Percentiles rank a stretch among this genome's conserved stretches.
Evolutionary conservation across 2,888 invertebrate genomes (phyloP).

Genomic region (Diarsia brunnea): DNA sequence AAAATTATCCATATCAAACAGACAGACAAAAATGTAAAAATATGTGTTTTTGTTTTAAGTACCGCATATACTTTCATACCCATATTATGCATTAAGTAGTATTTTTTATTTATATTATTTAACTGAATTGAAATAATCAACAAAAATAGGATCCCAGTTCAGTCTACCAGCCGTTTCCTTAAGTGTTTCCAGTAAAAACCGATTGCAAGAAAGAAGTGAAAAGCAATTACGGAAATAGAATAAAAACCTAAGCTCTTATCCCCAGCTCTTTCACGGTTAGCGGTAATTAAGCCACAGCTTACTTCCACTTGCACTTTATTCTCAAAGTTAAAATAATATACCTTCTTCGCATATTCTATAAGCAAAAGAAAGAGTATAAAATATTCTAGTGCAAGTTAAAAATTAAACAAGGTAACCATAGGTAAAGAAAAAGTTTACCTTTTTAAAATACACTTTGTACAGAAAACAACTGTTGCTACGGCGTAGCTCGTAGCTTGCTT

Average conservation of each 20-base stretch:
- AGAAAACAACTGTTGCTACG: slow-evolving; percentile 43
- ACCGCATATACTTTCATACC: too few relatives aligned
- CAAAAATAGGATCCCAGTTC: neutral
- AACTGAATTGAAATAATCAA: neutral
- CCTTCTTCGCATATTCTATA: slow-evolving; percentile 6
- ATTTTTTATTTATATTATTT: neutral
- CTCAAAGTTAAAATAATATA: slow-evolving; percentile 14
- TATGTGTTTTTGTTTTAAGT: too few relatives aligned
- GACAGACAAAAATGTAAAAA: too few relatives aligned
- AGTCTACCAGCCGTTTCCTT: neutral
- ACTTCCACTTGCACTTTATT: slow-evolving; percentile 18
- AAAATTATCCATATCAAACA: too few relatives aligned
- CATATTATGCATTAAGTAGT: too few relatives aligned
- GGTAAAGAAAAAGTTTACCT: slow-evolving; percentile 22
- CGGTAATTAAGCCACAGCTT: slow-evolving; percentile 25
- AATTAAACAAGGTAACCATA: neutral
- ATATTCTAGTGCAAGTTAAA: slow-evolving; percentile 19
- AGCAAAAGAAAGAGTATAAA: slow-evolving; percentile 8
- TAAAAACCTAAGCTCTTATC: slow-evolving; percentile 1
- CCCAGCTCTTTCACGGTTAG: neutral
- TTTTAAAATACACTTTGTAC: slow-evolving; percentile 28
- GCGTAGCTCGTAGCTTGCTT: slow-evolving; percentile 28
- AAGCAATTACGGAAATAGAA: slow-evolving; percentile 14
- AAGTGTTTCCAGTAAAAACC: slow-evolving; percentile 14
- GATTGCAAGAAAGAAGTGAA: slow-evolving; percentile 16